These are phyloP conservation scores for Tetramorium bicarinatum DNA, from an alignment of 2,888 invertebrate species.

Conservation along the genomic window DNA sequence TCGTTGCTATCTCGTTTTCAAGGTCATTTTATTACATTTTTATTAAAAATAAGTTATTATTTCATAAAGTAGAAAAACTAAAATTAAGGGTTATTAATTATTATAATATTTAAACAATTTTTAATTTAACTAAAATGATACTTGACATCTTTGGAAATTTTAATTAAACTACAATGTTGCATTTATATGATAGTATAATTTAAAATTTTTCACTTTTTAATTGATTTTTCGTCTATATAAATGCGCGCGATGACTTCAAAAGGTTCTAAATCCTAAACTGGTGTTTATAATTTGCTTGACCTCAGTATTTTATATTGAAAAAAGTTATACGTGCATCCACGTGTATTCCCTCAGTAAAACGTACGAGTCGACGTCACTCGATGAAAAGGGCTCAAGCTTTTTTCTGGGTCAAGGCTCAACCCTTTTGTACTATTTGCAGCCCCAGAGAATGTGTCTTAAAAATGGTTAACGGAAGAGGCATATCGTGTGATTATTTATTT, in stretches of 20 bases:
- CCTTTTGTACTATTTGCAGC: conserved; percentile 24
- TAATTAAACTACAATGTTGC: neutral
- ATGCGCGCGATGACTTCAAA: neutral
- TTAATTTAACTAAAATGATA: neutral
- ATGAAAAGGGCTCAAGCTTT: conserved; percentile 40
- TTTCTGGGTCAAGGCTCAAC: conserved; percentile 52
- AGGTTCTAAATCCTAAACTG: conserved; percentile 10
- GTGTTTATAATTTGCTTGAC: conserved; percentile 14
- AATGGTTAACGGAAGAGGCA: conserved; percentile 23
- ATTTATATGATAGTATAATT: neutral
- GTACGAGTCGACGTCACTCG: conserved; percentile 47
- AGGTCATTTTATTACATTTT: conserved; percentile 4
- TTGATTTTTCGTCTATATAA: neutral
- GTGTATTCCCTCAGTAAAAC: conserved; percentile 42
- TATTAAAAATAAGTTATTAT: neutral
- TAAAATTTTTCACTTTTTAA: neutral
- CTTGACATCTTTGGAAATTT: neutral
- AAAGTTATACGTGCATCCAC: conserved; percentile 37
- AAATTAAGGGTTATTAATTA: neutral
- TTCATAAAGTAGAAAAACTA: neutral
- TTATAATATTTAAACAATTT: neutral
- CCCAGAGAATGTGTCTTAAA: conserved; percentile 32
- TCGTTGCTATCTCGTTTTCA: conserved; percentile 4
- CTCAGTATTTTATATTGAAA: conserved; percentile 17
- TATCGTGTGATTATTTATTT: neutral